Evolutionary conservation across 1,140 invertebrate genomes (phyloP), one percentile per base, ranked within the genome.

Genomic region (Euura saliciscinereae): DNA sequence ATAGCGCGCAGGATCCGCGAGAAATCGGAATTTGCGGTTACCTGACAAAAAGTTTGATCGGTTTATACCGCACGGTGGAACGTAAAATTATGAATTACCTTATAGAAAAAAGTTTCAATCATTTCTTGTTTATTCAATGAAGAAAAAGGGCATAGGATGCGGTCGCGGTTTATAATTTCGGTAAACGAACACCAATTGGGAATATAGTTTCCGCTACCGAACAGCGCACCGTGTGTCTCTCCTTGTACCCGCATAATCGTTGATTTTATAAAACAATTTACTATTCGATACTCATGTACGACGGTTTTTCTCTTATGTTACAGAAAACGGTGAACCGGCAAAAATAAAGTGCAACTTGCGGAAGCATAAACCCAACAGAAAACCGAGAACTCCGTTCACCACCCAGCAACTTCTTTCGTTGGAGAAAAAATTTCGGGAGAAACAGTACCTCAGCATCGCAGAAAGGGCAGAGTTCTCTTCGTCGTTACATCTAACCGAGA

Each of bases 331-430:
- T 2, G 94, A 95, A 78, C 91, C 92, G 7, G 92, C 94, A 2
- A 95, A 95, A 85, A 89, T 96, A 67, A 98, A 98, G 86, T 99
- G 97, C 88, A 97, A 97, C 84, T 89, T 98, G 69, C 88, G 97
- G 74, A 98, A 98, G 80, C 94, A 96, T 90, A 99, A 99, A 83
- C 97, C 97, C 43, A 99, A 99, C 88, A 89, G 98, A 72, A 99
- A 99, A 87, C 98, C 98, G 1, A 90, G 98, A 69, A 99, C 98
- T 0, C 98, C 98, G 1, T 99, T 99, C 89, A 99, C 97, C 6
- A 98, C 97, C 3, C 96, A 98, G 83, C 98, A 99, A 84, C 89
- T 99, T 45, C 86, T 98, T 44, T 94, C 96, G 6, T 88, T 99
- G 71, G 98, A 99, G 88, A 95, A 95, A 88, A 99, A 99, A 89